phyloP scores from a whole-genome alignment of 1,140 invertebrate species.

The Paraescarpia echinospica region DNA sequence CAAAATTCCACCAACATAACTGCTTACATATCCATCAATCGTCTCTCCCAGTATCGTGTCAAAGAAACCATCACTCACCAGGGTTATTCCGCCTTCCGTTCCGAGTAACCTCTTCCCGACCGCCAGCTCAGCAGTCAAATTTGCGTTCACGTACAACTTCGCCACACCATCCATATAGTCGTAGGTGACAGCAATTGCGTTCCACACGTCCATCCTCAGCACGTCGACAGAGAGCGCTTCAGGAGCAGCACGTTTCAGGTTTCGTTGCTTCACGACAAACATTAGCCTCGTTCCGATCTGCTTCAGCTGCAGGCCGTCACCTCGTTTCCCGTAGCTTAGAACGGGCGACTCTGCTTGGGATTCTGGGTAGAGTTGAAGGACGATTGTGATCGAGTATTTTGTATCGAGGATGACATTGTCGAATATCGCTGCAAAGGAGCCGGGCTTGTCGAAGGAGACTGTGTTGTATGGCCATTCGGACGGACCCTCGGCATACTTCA shows the following conservation, averaged over 20 bases:
- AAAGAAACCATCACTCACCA: background rate
- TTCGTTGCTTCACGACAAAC: background rate
- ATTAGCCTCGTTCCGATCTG: background rate
- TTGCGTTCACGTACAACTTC: conserved; percentile 9
- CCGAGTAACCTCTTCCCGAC: background rate
- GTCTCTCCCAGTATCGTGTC: background rate
- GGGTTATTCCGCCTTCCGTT: background rate
- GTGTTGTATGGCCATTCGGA: background rate
- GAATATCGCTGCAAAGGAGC: background rate
- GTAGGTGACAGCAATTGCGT: background rate
- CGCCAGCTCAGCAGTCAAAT: background rate
- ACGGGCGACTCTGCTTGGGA: background rate
- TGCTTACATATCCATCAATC: too few species aligned
- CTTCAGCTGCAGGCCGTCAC: background rate
- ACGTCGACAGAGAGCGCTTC: background rate
- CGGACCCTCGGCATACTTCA: background rate
- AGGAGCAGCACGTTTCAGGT: background rate
- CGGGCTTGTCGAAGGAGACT: background rate
- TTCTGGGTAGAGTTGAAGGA: background rate
- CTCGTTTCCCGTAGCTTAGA: background rate
- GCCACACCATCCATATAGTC: background rate
- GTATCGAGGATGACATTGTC: conserved; percentile 5
- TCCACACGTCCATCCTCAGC: background rate
- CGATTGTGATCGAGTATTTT: background rate
- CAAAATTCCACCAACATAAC: background rate